Conservation (phyloP, 2,797 vertebrate species). For the Neopelma chrysocephalum region DNA sequence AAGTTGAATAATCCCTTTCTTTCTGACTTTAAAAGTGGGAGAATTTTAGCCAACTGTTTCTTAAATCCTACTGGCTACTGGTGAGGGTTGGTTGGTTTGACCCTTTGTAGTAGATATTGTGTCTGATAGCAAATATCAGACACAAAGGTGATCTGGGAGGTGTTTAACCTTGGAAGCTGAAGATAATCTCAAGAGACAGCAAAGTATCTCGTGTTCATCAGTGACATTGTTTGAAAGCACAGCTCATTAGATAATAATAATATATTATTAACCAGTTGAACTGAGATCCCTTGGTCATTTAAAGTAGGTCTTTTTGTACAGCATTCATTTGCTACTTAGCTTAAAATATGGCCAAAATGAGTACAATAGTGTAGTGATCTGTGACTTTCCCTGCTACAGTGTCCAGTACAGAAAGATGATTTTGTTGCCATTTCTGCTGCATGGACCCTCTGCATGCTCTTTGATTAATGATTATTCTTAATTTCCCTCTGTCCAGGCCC, state of each 20-base stretch:
- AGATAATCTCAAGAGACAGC: not conserved
- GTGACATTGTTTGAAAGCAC: not conserved
- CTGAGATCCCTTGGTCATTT: not conserved
- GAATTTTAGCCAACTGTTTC: not conserved
- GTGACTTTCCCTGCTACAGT: not conserved
- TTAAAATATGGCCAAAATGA: not conserved
- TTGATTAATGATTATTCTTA: not conserved
- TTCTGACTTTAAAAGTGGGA: not conserved
- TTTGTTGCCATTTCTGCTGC: not conserved
- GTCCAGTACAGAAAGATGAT: not conserved
- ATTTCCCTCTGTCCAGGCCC: not conserved
- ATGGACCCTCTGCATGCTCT: not conserved
- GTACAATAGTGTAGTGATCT: not conserved
- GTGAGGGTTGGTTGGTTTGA: too few species aligned
- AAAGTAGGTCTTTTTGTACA: not conserved
- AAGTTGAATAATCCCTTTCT: not conserved
- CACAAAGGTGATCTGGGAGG: too few species aligned
- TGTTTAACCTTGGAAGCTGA: too few species aligned
- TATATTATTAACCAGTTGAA: not conserved
- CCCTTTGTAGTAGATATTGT: too few species aligned
- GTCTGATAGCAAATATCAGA: too few species aligned
- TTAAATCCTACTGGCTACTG: too few species aligned
- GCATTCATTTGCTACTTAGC: not conserved
- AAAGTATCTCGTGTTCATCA: not conserved
- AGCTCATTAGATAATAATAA: not conserved